These are phyloP conservation scores for Hirtodrosophila alboralis DNA, from an alignment of 2,888 invertebrate genomes.

Conservation along the genomic window DNA sequence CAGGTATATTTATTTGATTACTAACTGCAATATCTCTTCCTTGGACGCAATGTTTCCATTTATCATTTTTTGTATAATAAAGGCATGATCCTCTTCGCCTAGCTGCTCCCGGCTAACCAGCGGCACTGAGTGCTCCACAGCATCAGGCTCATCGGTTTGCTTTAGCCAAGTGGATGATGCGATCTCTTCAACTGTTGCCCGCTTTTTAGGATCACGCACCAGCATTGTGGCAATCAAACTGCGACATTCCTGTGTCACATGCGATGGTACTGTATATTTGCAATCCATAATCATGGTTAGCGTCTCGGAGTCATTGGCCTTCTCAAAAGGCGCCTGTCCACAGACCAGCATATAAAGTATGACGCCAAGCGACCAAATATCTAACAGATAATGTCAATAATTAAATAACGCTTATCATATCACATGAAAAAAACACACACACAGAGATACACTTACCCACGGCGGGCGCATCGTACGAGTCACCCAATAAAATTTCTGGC, in stretches of 20 bases:
- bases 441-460: slow-evolving; percentile 88
- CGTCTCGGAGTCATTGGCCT: slow-evolving; percentile 99
- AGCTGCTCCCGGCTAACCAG: slow-evolving; percentile 95
- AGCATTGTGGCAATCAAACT: slow-evolving; percentile 97
- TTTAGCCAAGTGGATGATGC: slow-evolving; percentile 93
- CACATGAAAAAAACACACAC: slow-evolving; percentile 35
- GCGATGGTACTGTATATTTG: slow-evolving; percentile 95
- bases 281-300: slow-evolving; percentile 99
- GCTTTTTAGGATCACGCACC: slow-evolving; percentile 95
- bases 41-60: slow-evolving; percentile 97
- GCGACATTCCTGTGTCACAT: slow-evolving; percentile 94
- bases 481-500: slow-evolving; percentile 98
- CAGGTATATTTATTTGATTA: slow-evolving; percentile 38
- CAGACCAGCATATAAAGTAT: slow-evolving; percentile 99
- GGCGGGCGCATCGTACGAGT: slow-evolving; percentile 99
- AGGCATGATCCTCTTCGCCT: slow-evolving; percentile 94
- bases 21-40: slow-evolving; percentile 95
- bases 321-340: slow-evolving; percentile 98
- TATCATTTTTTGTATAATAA: slow-evolving; percentile 97
- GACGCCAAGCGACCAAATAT: slow-evolving; percentile 99
- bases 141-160: slow-evolving; percentile 84
- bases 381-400: slow-evolving; percentile 83
- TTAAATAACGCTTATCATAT: slow-evolving; percentile 55
- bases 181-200: slow-evolving; percentile 95
- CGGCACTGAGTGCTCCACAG: slow-evolving; percentile 87